Conservation (phyloP, 2,113 vertebrate species). For the Cacatua alba region DNA sequence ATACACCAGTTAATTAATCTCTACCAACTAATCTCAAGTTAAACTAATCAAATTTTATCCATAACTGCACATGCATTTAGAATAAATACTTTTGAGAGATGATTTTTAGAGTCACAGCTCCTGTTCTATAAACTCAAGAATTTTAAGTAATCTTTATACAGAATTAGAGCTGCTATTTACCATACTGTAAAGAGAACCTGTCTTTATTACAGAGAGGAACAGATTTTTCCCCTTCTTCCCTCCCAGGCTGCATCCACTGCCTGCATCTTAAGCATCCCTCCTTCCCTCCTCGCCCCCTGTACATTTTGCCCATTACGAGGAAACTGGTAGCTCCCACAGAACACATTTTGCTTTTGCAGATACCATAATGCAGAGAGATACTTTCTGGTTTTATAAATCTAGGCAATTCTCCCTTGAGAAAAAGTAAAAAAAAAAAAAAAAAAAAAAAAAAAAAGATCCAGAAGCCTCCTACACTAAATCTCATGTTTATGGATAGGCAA, state of each 20-base stretch:
- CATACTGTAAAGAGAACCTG: not conserved
- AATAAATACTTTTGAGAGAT: not conserved
- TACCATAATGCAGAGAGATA: slow-evolving; percentile 35
- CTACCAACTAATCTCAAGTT: not conserved
- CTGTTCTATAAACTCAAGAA: not conserved
- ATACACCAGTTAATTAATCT: not conserved
- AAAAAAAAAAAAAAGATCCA: not conserved
- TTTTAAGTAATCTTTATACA: not conserved
- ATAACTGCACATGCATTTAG: not conserved
- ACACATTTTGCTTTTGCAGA: slow-evolving; percentile 44
- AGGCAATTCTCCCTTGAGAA: slow-evolving; percentile 6
- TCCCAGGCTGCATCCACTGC: not conserved
- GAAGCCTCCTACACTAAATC: slow-evolving; percentile 52
- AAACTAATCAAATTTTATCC: not conserved
- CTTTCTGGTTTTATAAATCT: slow-evolving; percentile 34
- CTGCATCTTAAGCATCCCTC: not conserved
- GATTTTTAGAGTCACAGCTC: not conserved
- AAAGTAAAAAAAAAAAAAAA: not conserved
- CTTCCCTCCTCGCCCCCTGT: not conserved
- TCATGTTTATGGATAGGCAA: slow-evolving; percentile 62
- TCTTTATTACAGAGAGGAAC: not conserved
- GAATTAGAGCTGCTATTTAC: not conserved
- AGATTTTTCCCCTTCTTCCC: not conserved
- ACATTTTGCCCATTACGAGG: not conserved
- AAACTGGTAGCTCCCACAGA: slow-evolving; percentile 24